Conservation (phyloP, 2,888 invertebrate genomes). For the Hydropsyche betteni region DNA sequence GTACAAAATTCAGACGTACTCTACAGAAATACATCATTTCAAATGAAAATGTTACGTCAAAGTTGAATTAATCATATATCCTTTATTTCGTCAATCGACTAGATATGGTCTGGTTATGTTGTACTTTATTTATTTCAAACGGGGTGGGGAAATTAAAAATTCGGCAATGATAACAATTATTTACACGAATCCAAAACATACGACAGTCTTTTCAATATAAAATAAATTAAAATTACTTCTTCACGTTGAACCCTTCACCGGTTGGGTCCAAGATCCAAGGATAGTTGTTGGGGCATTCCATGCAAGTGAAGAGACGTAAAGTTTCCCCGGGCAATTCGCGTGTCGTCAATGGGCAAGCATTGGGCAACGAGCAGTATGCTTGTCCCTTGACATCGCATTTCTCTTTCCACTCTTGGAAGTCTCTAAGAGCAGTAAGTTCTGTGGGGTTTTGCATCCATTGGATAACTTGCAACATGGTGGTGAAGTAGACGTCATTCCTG, state of each 20-base stretch:
- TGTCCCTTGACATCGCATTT: conserved; percentile 95
- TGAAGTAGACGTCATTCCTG: conserved; percentile 91
- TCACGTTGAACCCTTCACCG: conserved; percentile 90
- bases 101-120: conserved; percentile 20
- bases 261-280: conserved; percentile 95
- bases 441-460: conserved; percentile 97
- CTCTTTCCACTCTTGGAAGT: conserved; percentile 96
- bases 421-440: conserved; percentile 83
- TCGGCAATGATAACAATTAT: conserved; percentile 46
- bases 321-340: conserved; percentile 92
- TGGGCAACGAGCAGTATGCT: conserved; percentile 90
- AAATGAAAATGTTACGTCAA: too few species aligned
- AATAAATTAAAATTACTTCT: conserved; percentile 65
- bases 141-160: neutral
- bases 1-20: conserved; percentile 18
- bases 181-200: conserved; percentile 48
- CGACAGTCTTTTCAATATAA: conserved; percentile 51
- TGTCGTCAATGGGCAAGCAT: conserved; percentile 88
- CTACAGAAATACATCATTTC: too few species aligned
- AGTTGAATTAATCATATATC: neutral
- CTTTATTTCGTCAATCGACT: conserved; percentile 29
- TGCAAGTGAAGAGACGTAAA: conserved; percentile 90
- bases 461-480: conserved; percentile 89
- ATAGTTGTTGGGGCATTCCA: conserved; percentile 95
- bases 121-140: conserved; percentile 14